phyloP scores from a whole-genome alignment of 2,888 invertebrate species.

The Metallyticus violacea region DNA sequence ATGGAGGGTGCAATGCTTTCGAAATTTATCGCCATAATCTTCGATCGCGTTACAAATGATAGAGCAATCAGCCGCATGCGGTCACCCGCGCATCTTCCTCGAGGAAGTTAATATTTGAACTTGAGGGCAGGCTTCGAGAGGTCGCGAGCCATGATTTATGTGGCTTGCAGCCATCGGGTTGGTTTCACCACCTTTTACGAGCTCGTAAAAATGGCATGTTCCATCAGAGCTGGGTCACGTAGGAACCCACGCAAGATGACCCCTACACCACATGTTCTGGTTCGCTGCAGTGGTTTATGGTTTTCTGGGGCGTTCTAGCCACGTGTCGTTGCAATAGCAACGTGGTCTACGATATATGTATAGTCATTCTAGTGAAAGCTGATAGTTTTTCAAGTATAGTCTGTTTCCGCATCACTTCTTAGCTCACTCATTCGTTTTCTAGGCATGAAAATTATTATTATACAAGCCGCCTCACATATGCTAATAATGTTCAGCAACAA shows the following conservation, averaged over 20 bases:
- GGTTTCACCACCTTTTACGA: slow-evolving; percentile 6
- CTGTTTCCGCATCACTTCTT: too few relatives aligned
- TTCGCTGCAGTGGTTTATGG: neutral
- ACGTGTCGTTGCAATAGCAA: neutral
- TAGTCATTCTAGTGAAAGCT: neutral
- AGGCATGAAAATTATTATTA: too few relatives aligned
- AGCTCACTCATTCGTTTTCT: too few relatives aligned
- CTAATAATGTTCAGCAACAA: too few relatives aligned
- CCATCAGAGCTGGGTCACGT: neutral
- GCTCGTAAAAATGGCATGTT: neutral
- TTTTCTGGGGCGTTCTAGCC: neutral
- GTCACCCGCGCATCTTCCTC: neutral
- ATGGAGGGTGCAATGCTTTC: neutral
- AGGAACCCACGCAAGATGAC: neutral
- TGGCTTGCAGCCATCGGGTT: neutral
- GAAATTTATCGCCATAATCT: neutral
- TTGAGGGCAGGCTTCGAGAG: neutral
- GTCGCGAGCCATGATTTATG: neutral
- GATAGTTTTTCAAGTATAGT: neutral
- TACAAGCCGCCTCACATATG: too few relatives aligned
- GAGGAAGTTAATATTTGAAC: neutral
- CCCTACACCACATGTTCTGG: neutral
- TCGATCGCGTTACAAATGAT: neutral
- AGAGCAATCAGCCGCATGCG: neutral
- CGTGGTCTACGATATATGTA: neutral